phyloP scores from a whole-genome alignment of 1,140 invertebrate genomes.

The Brachionus paranguensis region DNA sequence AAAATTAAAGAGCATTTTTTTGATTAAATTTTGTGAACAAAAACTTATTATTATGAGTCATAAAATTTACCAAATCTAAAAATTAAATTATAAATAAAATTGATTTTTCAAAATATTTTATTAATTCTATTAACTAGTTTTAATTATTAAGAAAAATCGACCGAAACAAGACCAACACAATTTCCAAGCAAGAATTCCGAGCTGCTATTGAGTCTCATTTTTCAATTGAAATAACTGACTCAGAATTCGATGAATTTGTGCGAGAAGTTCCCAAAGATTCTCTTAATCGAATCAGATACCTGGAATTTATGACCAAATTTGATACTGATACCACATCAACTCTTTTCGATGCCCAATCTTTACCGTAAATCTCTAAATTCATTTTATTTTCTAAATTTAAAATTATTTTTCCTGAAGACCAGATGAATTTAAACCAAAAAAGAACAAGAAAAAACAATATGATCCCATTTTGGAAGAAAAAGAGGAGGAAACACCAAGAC shows the following conservation, averaged over 20 bases:
- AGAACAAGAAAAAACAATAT: neutral
- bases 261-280: constrained; percentile 51
- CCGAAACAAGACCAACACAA: constrained; percentile 46
- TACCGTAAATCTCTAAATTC: neutral
- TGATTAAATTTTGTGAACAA: no score
- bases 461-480: constrained; percentile 20
- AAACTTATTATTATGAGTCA: no score
- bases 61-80: no score
- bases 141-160: constrained; percentile 49
- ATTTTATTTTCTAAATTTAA: neutral
- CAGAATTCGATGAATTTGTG: constrained; percentile 49
- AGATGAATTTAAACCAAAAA: neutral
- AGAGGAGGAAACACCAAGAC: neutral
- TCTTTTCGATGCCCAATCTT: constrained; percentile 32
- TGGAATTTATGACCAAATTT: constrained; percentile 54
- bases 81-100: neutral
- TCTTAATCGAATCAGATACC: constrained; percentile 52
- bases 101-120: no score
- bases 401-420: neutral
- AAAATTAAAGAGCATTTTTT: no score
- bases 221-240: constrained; percentile 48
- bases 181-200: constrained; percentile 53
- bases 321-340: constrained; percentile 49
- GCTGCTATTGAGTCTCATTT: constrained; percentile 53
- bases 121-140: neutral